These are phyloP conservation scores for Melitaea cinxia DNA, from an alignment of 1,140 invertebrate species.

Conservation along the genomic window DNA sequence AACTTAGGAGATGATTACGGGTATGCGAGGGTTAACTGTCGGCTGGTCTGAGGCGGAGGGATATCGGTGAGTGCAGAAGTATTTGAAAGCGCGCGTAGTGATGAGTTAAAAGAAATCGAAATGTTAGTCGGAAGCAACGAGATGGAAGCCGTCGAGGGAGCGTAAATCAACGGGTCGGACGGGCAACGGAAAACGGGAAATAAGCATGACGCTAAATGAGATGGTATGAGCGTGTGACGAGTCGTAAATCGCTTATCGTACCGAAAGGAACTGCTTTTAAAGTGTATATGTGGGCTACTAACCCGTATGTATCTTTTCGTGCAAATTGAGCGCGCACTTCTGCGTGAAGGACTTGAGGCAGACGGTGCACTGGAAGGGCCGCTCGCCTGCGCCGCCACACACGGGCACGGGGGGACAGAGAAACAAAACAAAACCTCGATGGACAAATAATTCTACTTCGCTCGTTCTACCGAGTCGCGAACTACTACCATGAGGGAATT, in stretches of 20 bases:
- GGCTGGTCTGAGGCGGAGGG: constrained; percentile 53
- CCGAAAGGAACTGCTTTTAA: constrained; percentile 62
- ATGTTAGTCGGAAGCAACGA: constrained; percentile 80
- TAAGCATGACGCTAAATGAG: constrained; percentile 78
- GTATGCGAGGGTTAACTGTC: constrained; percentile 55
- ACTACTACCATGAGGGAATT: constrained; percentile 75
- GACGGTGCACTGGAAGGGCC: constrained; percentile 85
- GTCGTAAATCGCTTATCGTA: constrained; percentile 64
- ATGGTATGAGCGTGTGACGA: constrained; percentile 64
- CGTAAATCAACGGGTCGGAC: constrained; percentile 74
- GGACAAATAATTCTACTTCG: constrained; percentile 78
- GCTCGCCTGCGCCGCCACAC: constrained; percentile 82
- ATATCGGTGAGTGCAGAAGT: constrained; percentile 70
- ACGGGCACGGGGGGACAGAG: constrained; percentile 65
- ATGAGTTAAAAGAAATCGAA: constrained; percentile 65
- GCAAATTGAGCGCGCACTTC: constrained; percentile 85
- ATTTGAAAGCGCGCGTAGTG: constrained; percentile 63
- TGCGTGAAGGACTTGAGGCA: constrained; percentile 87
- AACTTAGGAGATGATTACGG: constrained; percentile 49
- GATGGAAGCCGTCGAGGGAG: constrained; percentile 67
- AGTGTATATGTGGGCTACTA: constrained; percentile 81
- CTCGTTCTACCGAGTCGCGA: constrained; percentile 42
- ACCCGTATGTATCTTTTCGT: constrained; percentile 85
- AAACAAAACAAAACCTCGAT: constrained; percentile 81
- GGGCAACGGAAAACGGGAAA: constrained; percentile 76